Evolutionary conservation across 2,113 vertebrate species (phyloP), one percentile per base, ranked within the genome.

Genomic region (Alouatta palliata): DNA sequence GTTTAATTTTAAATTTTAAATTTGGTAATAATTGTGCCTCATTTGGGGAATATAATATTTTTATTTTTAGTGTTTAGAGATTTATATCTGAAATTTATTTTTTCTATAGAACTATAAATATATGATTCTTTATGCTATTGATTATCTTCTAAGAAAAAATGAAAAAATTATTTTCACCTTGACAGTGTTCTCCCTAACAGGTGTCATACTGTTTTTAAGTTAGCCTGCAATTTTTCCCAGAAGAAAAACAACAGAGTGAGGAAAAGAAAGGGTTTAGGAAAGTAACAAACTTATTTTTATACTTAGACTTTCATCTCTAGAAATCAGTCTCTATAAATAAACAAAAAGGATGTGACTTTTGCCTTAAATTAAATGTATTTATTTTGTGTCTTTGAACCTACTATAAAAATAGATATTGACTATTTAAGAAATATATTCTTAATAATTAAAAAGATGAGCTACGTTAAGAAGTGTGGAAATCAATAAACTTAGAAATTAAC

Each of bases 1-100:
- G 30, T 85, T 90, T 71, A 85, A 40, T 93, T 96, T 56, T 90
- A 93, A 40, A 87, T 97, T 97, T 35, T 81, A 91, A 75, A 64
- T 73, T 58, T 20, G 21, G 23, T 49, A 47, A 32, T 21, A 43
- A 3, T 87, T 96, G 25, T 81, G 3, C 12, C 73, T 54, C 21
- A 68, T 11, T 89, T 23, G 32, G 16, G 77, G 5, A 49, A 82
- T 5, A 6, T 23, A 27, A 35, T 0, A 66, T 82, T 66, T 94
- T 84, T 82, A 75, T 10, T 58, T 86, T 61, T 6, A 93, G 0
- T 76, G 1, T 91, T 97, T 95, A 73, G 6, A 45, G 5, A 30
- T 79, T 58, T 76, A n/a, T 40, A 54, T 54, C 30, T 81, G 20
- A 81, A 91, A 68, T 82, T n/a, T 20, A 7, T 93, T 54, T 54